phyloP scores from a whole-genome alignment of 2,113 vertebrate species.

The Leptodactylus fuscus region DNA sequence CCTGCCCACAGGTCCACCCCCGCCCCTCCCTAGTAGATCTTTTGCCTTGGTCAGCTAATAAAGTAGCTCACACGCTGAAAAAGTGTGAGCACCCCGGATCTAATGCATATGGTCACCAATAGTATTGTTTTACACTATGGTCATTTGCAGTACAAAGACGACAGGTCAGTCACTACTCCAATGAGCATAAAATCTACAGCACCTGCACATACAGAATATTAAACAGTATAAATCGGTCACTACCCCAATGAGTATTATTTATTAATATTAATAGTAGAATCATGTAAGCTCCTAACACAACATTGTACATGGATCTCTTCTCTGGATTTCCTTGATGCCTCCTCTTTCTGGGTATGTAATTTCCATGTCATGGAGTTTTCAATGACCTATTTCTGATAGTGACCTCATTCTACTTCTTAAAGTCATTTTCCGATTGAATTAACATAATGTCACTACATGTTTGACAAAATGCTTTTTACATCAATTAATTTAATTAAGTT shows the following conservation, averaged over 20 bases:
- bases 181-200: background rate
- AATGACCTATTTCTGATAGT: slow-evolving; percentile 44
- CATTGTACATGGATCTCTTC: background rate
- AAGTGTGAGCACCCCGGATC: no score
- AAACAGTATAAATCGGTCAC: background rate
- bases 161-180: background rate
- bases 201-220: background rate
- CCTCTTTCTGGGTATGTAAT: background rate
- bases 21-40: no score
- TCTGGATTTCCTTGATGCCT: background rate
- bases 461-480: slow-evolving; percentile 27
- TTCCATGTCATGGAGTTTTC: background rate
- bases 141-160: no score
- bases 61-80: no score
- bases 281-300: background rate
- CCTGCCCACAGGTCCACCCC: no score
- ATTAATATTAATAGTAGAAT: background rate
- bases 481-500: slow-evolving; percentile 13
- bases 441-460: slow-evolving; percentile 35
- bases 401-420: slow-evolving; percentile 14
- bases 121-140: no score
- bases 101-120: no score
- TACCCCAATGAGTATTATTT: background rate
- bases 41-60: no score
- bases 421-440: slow-evolving; percentile 26